phyloP scores from a whole-genome alignment of 2,888 invertebrate genomes.

The Stictocephala bisonia region DNA sequence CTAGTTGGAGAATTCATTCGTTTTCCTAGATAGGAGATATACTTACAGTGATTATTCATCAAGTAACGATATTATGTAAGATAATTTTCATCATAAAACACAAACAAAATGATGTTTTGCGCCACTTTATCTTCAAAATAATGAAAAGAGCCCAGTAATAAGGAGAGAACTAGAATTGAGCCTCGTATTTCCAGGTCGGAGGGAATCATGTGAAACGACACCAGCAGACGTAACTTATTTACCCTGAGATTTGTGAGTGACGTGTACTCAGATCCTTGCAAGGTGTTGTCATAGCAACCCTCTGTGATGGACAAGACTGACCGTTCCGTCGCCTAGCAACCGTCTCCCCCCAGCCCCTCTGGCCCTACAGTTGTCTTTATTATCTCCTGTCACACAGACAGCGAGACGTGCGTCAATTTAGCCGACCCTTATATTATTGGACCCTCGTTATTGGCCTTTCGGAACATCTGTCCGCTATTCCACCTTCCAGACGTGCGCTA shows the following conservation, averaged over 20 bases:
- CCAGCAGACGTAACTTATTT: too few relatives aligned
- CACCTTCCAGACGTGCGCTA: neutral
- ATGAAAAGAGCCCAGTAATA: too few relatives aligned
- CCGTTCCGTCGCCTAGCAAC: conserved; percentile 45
- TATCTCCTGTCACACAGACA: conserved; percentile 32
- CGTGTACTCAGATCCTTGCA: conserved; percentile 31
- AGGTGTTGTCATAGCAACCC: conserved; percentile 43
- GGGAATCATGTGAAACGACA: too few relatives aligned
- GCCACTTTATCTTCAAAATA: too few relatives aligned
- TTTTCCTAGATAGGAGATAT: too few relatives aligned
- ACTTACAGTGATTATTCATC: too few relatives aligned
- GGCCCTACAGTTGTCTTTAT: conserved; percentile 36
- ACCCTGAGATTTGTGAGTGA: neutral
- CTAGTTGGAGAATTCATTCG: too few relatives aligned
- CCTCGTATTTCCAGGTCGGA: too few relatives aligned
- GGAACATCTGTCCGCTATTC: conserved; percentile 31
- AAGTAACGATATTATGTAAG: too few relatives aligned
- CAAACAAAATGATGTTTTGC: too few relatives aligned
- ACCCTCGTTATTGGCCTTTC: conserved; percentile 37
- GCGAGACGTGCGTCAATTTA: neutral
- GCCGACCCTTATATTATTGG: conserved; percentile 36
- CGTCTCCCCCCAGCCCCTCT: neutral
- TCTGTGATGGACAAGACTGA: conserved; percentile 43
- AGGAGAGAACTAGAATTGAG: too few relatives aligned
- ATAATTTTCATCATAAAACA: too few relatives aligned